Evolutionary conservation across 2,797 vertebrate species (phyloP), one percentile per base, ranked within the genome.

Genomic region (Pseudomugil gertrudae): DNA sequence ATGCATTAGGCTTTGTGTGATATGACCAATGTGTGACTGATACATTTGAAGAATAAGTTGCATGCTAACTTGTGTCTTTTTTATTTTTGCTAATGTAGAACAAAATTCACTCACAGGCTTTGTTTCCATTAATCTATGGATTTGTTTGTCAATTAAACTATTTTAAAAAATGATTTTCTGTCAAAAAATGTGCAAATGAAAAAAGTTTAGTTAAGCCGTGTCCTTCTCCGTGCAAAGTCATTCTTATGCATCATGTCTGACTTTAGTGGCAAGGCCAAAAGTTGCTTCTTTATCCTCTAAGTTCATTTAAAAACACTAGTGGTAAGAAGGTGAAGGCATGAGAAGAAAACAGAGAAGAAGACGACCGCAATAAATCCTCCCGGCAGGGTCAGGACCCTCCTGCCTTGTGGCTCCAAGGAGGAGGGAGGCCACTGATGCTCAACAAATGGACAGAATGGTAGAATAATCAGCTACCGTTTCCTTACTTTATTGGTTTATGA

Each of bases 401-500:
- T 48, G 79, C 83, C 87, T 86, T 89, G 87, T 90, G 84, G 68
- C 69, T 87, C 83, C 74, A 76, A 48, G 82, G 81, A 62, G 87
- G 88, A 86, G 89, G 80, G 83, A 76, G 75, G 73, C 63, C 76
- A 66, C 83, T 80, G 80, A 89, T 78, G 90, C 82, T 67, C 63
- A 56, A 88, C 87, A 90, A 92, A 93, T 85, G 83, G 83, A 86
- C 85, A 79, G 79, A 87, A 84, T 70, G 74, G 71, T 78, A 78
- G 82, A 84, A 88, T 87, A 90, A 90, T 90, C 79, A 88, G 84
- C 85, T 83, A 82, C 77, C 82, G 85, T 81, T 87, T 87, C 76
- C 78, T 53, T 75, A 71, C 76, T 88, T 87, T 87, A 83, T 73
- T 77, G 81, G 75, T 87, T 89, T 85, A 88, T 73, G 81, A 70